Evolutionary conservation across 2,888 invertebrate species (phyloP).

Genomic region (Hirtodrosophila histrioides): DNA sequence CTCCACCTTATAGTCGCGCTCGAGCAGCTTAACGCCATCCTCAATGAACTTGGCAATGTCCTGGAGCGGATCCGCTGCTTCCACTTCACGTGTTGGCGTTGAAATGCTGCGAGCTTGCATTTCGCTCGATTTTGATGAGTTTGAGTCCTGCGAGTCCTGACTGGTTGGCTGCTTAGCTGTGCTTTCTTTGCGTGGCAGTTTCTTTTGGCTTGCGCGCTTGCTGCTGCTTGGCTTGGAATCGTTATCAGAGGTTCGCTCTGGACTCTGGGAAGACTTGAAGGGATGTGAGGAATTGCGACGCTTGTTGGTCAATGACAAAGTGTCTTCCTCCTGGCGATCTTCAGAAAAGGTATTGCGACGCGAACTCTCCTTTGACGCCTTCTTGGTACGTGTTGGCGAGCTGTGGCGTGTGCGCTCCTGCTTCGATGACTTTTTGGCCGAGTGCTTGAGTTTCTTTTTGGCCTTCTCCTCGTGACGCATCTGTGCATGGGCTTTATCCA

Average conservation of each 20-base stretch:
- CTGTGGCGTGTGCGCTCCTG: slow-evolving; percentile 12
- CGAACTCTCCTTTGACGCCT: slow-evolving; percentile 16
- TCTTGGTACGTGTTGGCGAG: slow-evolving; percentile 9
- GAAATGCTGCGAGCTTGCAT: slow-evolving; percentile 7
- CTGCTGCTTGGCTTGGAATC: slow-evolving; percentile 25
- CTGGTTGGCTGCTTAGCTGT: background rate
- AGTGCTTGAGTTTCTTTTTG: slow-evolving; percentile 48
- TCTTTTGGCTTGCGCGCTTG: slow-evolving; percentile 29
- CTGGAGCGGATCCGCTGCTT: slow-evolving; percentile 77
- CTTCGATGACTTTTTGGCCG: slow-evolving; percentile 18
- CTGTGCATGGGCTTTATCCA: slow-evolving; percentile 53
- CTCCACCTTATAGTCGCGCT: slow-evolving; percentile 78
- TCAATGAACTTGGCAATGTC: slow-evolving; percentile 83
- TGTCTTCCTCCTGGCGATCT: slow-evolving; percentile 30
- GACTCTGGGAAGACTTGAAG: slow-evolving; percentile 40
- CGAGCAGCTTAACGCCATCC: slow-evolving; percentile 81
- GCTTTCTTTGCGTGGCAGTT: slow-evolving; percentile 15
- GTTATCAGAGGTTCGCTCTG: slow-evolving; percentile 10
- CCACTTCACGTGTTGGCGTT: slow-evolving; percentile 44
- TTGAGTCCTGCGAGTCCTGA: slow-evolving; percentile 42
- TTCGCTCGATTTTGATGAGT: slow-evolving; percentile 9
- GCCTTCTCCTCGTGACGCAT: slow-evolving; percentile 52
- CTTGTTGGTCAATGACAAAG: slow-evolving; percentile 18
- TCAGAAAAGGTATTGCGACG: slow-evolving; percentile 38
- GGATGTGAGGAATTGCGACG: slow-evolving; percentile 59